These are phyloP conservation scores for Scaptomyza flava DNA, from an alignment of 2,888 invertebrate species.

Conservation along the genomic window DNA sequence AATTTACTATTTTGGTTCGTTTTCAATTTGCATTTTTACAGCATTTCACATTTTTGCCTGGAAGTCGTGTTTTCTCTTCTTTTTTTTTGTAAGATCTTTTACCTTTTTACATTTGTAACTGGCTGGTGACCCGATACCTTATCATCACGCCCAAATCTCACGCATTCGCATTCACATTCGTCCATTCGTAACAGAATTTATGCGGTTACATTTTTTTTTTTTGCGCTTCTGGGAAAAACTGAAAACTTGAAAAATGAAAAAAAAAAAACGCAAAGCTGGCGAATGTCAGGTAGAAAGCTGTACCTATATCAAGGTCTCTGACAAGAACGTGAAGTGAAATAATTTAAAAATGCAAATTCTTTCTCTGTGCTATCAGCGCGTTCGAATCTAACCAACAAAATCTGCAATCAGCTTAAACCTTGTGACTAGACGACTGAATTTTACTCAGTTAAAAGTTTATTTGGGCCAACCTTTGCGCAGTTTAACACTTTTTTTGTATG, in stretches of 20 bases:
- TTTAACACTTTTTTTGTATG: not conserved
- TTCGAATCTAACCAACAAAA: slow-evolving; percentile 53
- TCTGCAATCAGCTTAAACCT: slow-evolving; percentile 49
- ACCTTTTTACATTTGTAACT: slow-evolving; percentile 48
- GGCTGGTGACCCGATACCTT: slow-evolving; percentile 49
- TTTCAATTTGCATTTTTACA: slow-evolving; percentile 77
- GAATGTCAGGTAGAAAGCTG: slow-evolving; percentile 50
- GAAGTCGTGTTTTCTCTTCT: not conserved
- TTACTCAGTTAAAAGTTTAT: slow-evolving; percentile 19
- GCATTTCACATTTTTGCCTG: slow-evolving; percentile 46
- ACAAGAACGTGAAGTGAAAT: slow-evolving; percentile 79
- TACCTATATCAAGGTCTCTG: slow-evolving; percentile 76
- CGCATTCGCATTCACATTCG: slow-evolving; percentile 63
- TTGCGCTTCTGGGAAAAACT: slow-evolving; percentile 17
- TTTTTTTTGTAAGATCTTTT: slow-evolving; percentile 23
- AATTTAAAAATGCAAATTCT: slow-evolving; percentile 77
- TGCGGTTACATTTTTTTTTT: slow-evolving; percentile 56
- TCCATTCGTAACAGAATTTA: slow-evolving; percentile 66
- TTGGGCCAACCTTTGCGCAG: slow-evolving; percentile 19
- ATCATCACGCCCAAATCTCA: slow-evolving; percentile 71
- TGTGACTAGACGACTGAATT: slow-evolving; percentile 33
- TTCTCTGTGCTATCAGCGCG: slow-evolving; percentile 40
- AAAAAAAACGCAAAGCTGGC: slow-evolving; percentile 13
- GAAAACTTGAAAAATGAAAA: slow-evolving; percentile 41
- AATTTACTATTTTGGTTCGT: slow-evolving; percentile 68